These are phyloP conservation scores for Diaphora mendica DNA, from an alignment of 2,888 invertebrate species.

Conservation along the genomic window DNA sequence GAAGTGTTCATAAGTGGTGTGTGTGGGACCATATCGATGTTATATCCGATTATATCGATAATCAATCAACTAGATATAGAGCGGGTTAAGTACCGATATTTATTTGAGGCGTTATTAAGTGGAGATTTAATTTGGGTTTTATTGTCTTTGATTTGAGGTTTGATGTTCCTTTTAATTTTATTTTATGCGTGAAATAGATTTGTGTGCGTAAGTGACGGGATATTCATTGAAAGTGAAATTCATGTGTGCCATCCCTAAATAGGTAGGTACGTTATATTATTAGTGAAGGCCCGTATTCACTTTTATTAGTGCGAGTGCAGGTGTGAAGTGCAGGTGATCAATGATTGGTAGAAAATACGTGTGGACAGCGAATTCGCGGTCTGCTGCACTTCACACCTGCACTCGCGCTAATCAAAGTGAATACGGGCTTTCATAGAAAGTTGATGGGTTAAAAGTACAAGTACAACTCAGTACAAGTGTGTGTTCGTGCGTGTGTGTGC, in stretches of 20 bases:
- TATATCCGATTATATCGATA: conserved; percentile 47
- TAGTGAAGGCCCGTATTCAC: no score
- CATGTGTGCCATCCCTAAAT: neutral
- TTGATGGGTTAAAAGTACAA: neutral
- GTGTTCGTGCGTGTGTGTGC: neutral
- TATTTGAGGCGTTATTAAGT: conserved; percentile 40
- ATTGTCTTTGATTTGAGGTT: conserved; percentile 33
- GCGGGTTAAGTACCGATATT: conserved; percentile 38
- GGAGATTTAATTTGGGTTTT: conserved; percentile 44
- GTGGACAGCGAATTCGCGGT: no score
- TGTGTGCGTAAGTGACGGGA: neutral
- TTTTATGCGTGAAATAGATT: neutral
- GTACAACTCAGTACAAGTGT: neutral
- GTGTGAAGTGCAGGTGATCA: no score
- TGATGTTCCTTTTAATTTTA: neutral
- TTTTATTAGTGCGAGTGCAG: no score
- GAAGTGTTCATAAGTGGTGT: conserved; percentile 56
- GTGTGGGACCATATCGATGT: conserved; percentile 51
- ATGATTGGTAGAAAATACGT: no score
- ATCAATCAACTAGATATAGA: conserved; percentile 47
- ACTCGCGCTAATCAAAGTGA: no score
- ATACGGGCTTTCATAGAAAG: no score
- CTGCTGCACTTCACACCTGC: no score
- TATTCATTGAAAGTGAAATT: neutral
- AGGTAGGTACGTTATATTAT: no score